phyloP scores from a whole-genome alignment of 2,888 invertebrate species.

The Archips crataeganus region DNA sequence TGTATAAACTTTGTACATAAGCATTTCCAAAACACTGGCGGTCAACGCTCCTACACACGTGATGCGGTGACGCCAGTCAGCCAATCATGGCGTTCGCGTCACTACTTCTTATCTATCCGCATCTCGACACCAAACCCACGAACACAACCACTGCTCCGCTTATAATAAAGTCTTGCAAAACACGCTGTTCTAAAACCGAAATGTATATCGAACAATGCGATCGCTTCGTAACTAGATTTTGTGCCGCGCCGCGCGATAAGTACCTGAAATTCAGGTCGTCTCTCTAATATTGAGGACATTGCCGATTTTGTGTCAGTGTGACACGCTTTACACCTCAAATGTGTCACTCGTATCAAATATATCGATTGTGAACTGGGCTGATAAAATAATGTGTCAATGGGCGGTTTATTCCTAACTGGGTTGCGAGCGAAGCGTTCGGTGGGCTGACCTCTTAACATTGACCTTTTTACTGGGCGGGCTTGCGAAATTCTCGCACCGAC shows the following conservation, averaged over 20 bases:
- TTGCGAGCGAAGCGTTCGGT: constrained; percentile 21
- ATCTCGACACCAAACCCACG: constrained; percentile 4
- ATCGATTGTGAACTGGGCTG: constrained; percentile 15
- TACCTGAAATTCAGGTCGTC: constrained; percentile 67
- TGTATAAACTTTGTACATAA: constrained; percentile 55
- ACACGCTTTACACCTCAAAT: constrained; percentile 46
- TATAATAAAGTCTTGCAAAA: neutral
- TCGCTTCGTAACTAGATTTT: constrained; percentile 20
- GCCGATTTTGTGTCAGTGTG: constrained; percentile 61
- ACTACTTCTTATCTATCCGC: constrained; percentile 50
- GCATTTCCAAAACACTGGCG: constrained; percentile 78
- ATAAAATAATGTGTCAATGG: constrained; percentile 34
- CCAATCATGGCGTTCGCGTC: constrained; percentile 62
- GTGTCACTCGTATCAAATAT: constrained; percentile 20
- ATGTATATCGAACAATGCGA: constrained; percentile 22
- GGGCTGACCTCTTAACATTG: constrained; percentile 40
- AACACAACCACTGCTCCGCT: neutral
- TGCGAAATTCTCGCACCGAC: constrained; percentile 23
- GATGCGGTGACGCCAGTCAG: constrained; percentile 71
- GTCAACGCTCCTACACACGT: constrained; percentile 80
- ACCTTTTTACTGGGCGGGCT: constrained; percentile 28
- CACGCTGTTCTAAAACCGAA: constrained; percentile 5
- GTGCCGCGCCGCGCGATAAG: constrained; percentile 22
- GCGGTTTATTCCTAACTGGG: constrained; percentile 10
- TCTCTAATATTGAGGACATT: constrained; percentile 63